Base-by-base conservation (phyloP, 2,797 vertebrate species). In the Sorex maritimensis region DNA sequence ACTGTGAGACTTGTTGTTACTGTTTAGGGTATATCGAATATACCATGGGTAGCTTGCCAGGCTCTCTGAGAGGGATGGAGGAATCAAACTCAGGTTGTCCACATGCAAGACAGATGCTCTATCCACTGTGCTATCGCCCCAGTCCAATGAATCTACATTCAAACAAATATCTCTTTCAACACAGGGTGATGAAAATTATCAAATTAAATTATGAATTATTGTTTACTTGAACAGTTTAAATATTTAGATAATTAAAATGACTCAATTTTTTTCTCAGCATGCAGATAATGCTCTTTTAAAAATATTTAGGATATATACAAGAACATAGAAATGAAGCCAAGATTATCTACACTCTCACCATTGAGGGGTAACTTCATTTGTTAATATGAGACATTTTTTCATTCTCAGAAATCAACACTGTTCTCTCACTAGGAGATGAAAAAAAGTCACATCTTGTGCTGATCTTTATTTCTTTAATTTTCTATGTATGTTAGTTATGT, bases 181-280 rank as follows among this genome's bases (percentile, higher is more conserved):
- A 30, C 34, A 65, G 11, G 15, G 4, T 23, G 24, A 72, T n/a
- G 5, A 86, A 77, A 69, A 19, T 58, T 71, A n/a, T 15, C 44
- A 11, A 69, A 79, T 9, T 7, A n/a, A 81, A 52, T 38, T 74
- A 17, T 38, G 28, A 49, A 71, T 65, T 49, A 17, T 15, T 67
- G 2, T 71, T 75, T 46, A 65, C 14, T 83, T 80, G 41, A 0
- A 26, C 12, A 49, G 5, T 69, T 28, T 41, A 6, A 44, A 63
- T 38, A 81, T 74, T 81, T 75, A 69, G 28, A 88, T 63, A 71
- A 75, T 55, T 2, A 28, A 85, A 88, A 77, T 65, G 28, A 44
- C 55, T 52, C 24, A 46, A 49, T 8, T 81, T 91, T 91, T 46
- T 28, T 49, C 10, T 89, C 23, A 38, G 68, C 15, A 14, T 69